Conservation (phyloP, 1,140 invertebrate genomes). For the Ostrea edulis region DNA sequence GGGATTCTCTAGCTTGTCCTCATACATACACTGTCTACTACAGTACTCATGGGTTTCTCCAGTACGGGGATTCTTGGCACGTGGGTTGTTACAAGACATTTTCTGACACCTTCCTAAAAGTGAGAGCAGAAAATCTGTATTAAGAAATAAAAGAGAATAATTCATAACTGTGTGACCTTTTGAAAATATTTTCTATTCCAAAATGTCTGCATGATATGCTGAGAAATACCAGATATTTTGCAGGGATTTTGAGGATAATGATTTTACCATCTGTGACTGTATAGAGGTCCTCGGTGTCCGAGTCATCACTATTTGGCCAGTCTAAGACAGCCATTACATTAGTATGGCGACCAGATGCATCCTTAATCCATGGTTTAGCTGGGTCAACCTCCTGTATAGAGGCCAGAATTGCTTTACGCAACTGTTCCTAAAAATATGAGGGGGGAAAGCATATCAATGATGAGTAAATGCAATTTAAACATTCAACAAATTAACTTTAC, state of each 20-base stretch:
- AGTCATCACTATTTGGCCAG: constrained; percentile 84
- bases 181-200: too few species aligned
- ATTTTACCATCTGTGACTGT: constrained; percentile 29
- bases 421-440: constrained; percentile 73
- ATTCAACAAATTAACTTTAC: background rate
- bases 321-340: constrained; percentile 83
- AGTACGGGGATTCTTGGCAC: constrained; percentile 81
- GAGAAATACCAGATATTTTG: too few species aligned
- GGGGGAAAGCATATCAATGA: background rate
- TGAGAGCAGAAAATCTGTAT: background rate
- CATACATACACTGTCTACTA: constrained; percentile 76
- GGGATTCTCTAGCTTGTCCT: constrained; percentile 58
- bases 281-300: constrained; percentile 62
- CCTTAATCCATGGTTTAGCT: constrained; percentile 82
- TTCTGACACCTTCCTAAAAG: constrained; percentile 59
- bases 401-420: constrained; percentile 80
- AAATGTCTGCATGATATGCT: too few species aligned
- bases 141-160: background rate
- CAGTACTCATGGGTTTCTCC: constrained; percentile 81
- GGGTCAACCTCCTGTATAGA: constrained; percentile 81
- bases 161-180: too few species aligned
- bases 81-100: constrained; percentile 49
- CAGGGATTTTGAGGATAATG: too few species aligned
- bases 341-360: constrained; percentile 81
- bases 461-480: background rate